These are phyloP conservation scores for Hemitrygon akajei DNA, from an alignment of 2,797 vertebrate genomes.

Conservation along the genomic window DNA sequence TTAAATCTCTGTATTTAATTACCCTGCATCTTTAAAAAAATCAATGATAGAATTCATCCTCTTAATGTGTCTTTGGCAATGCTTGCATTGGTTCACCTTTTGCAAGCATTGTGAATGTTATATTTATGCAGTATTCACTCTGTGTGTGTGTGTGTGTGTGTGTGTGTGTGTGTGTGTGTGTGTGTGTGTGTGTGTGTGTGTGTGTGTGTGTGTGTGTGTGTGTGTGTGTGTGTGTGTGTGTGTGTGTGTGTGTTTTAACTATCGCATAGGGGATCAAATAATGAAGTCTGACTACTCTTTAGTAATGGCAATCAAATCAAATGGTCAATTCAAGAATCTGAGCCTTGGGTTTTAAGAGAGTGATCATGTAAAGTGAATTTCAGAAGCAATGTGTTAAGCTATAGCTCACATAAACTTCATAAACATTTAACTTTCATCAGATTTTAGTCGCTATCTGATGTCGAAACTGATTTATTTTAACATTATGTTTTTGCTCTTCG, in stretches of 20 bases:
- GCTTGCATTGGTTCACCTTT: neutral
- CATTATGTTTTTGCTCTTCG: neutral
- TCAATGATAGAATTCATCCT: neutral
- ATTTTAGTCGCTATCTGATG: neutral
- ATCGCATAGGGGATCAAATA: neutral
- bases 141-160: no score
- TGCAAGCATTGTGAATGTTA: neutral
- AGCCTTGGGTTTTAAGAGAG: neutral
- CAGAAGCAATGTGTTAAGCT: neutral
- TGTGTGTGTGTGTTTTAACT: no score
- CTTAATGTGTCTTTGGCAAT: neutral
- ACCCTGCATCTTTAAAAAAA: neutral
- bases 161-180: no score
- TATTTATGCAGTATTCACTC: no score
- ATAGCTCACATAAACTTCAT: neutral
- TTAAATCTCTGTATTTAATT: neutral
- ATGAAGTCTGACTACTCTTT: neutral
- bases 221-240: no score
- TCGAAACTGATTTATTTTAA: neutral
- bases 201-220: no score
- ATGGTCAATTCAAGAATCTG: neutral
- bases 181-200: no score
- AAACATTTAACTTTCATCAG: neutral
- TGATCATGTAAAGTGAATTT: neutral
- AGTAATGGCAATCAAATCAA: neutral